phyloP scores from a whole-genome alignment of 1,140 invertebrate species.

The Calephelis nemesis region DNA sequence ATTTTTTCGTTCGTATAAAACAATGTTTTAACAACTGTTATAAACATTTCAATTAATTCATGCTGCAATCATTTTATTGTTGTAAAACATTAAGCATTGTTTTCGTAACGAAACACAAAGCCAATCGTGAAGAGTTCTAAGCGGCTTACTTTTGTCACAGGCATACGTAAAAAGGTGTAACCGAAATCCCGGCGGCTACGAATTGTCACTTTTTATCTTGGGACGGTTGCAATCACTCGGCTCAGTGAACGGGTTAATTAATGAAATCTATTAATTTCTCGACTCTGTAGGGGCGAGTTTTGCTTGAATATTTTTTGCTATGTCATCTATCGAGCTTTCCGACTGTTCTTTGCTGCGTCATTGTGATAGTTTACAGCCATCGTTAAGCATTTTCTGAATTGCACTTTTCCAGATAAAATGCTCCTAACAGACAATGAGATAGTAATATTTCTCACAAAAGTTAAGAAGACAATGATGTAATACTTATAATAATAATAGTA shows the following conservation, averaged over 20 bases:
- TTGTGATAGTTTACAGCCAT: slow-evolving; percentile 38
- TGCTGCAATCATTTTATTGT: no score
- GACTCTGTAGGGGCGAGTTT: slow-evolving; percentile 57
- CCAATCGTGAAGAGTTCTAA: slow-evolving; percentile 26
- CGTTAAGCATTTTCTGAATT: slow-evolving; percentile 30
- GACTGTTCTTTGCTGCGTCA: slow-evolving; percentile 36
- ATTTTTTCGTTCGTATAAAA: no score
- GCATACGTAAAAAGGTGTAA: slow-evolving; percentile 46
- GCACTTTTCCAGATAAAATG: slow-evolving; percentile 19
- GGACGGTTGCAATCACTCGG: slow-evolving; percentile 70
- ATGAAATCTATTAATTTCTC: slow-evolving; percentile 77
- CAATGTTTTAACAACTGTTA: no score
- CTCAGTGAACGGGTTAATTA: slow-evolving; percentile 77
- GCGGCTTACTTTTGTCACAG: slow-evolving; percentile 36
- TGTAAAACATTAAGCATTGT: background rate
- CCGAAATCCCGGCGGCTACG: slow-evolving; percentile 52
- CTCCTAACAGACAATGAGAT: background rate
- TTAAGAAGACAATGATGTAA: no score
- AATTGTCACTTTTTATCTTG: slow-evolving; percentile 75
- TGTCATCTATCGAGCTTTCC: slow-evolving; percentile 58
- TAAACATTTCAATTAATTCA: no score
- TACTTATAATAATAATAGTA: no score
- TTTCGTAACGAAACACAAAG: background rate
- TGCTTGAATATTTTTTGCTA: slow-evolving; percentile 60
- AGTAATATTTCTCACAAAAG: no score